Evolutionary conservation across 2,888 invertebrate genomes (phyloP), one percentile per base, ranked within the genome.

Genomic region (Volucella bombylans): DNA sequence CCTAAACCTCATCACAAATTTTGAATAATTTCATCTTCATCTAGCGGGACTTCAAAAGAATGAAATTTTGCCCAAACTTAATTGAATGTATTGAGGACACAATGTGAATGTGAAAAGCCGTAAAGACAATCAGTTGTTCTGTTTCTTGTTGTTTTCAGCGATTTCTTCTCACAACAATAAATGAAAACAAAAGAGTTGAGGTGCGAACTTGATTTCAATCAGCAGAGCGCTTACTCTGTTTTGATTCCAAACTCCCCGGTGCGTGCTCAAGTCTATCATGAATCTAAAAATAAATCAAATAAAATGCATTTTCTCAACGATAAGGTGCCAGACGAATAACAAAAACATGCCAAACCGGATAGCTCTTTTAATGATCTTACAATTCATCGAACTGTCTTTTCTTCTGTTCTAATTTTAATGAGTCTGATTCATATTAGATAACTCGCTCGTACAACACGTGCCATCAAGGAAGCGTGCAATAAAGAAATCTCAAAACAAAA

Each of bases 111-210:
- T 57, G 65, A 62, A 64, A 50, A 61, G 71, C 50, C 67, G 57
- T 76, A 50, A 69, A 62, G 14, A 31, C 61, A 43, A 79, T 74
- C 52, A 54, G 18, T 64, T 41, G n/a, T 54, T 55, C 31, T 12
- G 12, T n/a, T 14, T 47, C 52, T 52, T 9, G 43, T 31, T 31
- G 2, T 67, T 39, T 14, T 12, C 10, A 3, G 43, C 15, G 18
- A 57, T 78, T 43, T 14, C 45, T n/a, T 12, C 43, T 57, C 14
- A 39, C 15, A 52, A 14, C 14, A 14, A 54, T 9, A 14, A 15
- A 54, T 18, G 0, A 15, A 71, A 72, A 67, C 69, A 72, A 85
- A 85, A 85, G 85, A 85, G 81, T 71, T 85, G 57, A 39, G 2
- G 1, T 47, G 31, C 83, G 67, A 83, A 83, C 83, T 61, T 64